phyloP scores from a whole-genome alignment of 53 echinoderm and acorn worm genomes.

The Mesocentrotus franciscanus region DNA sequence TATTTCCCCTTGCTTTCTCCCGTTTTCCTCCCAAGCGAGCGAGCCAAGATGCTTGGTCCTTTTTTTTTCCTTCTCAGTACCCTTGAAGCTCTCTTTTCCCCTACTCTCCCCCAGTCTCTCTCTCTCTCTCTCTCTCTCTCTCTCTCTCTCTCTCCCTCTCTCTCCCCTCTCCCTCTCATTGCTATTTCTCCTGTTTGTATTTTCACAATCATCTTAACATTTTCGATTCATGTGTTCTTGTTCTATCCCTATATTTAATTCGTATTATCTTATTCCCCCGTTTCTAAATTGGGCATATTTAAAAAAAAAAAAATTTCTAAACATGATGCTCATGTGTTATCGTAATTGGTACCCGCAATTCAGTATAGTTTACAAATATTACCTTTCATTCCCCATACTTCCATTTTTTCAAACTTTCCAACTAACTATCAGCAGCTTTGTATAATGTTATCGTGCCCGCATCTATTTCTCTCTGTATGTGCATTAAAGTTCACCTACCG shows the following conservation, averaged over 20 bases:
- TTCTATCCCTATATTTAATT: neutral
- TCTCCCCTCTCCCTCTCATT: neutral
- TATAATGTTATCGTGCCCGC: neutral
- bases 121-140: neutral
- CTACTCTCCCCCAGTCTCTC: neutral
- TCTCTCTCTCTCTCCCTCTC: neutral
- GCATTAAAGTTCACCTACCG: too few species aligned
- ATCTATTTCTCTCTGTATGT: neutral
- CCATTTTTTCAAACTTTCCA: neutral
- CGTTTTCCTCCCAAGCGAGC: slow-evolving; percentile 9
- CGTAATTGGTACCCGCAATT: too few species aligned
- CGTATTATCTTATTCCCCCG: too few species aligned
- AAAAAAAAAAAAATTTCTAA: too few species aligned
- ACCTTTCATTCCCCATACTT: neutral
- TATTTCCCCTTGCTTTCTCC: slow-evolving; percentile 54
- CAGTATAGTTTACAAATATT: too few species aligned
- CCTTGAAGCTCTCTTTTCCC: neutral
- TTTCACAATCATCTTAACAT: neutral
- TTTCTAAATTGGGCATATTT: too few species aligned
- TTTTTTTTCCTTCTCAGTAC: neutral
- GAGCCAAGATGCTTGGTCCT: slow-evolving; percentile 16
- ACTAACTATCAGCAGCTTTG: neutral
- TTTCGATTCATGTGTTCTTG: neutral
- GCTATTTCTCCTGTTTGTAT: neutral
- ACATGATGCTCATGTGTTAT: too few species aligned